Conservation (phyloP, 2,888 invertebrate species). For the Tetragonisca angustula region DNA sequence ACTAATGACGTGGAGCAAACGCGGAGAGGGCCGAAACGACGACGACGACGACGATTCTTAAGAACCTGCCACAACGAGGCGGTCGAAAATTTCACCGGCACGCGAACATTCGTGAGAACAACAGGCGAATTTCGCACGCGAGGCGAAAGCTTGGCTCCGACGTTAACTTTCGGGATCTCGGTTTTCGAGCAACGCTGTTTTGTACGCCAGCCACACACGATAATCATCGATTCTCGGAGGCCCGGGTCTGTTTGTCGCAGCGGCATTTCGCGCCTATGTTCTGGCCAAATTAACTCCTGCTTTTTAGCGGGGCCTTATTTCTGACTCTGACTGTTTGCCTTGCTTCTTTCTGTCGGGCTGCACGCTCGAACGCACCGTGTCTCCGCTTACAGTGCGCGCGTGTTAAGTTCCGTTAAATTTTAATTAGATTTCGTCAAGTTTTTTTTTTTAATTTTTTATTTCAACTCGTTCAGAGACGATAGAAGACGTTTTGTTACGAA, state of each 20-base stretch:
- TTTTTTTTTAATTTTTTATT: too few relatives aligned
- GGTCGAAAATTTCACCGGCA: constrained; percentile 13
- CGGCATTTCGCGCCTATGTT: not conserved
- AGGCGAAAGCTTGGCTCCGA: too few relatives aligned
- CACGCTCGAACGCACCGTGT: not conserved
- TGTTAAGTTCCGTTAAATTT: too few relatives aligned
- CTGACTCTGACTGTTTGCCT: not conserved
- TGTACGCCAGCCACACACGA: not conserved
- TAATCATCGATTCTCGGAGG: constrained; percentile 7
- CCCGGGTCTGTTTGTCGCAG: not conserved
- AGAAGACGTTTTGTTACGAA: too few relatives aligned
- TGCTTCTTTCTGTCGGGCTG: not conserved
- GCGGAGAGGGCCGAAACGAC: constrained; percentile 1
- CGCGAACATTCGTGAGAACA: constrained; percentile 26
- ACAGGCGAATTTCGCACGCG: constrained; percentile 1
- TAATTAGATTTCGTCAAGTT: too few relatives aligned
- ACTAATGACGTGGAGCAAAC: constrained; percentile 60
- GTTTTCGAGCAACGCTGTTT: not conserved
- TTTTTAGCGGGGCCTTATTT: not conserved
- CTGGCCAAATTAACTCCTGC: not conserved
- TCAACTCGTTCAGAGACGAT: too few relatives aligned
- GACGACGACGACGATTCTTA: constrained; percentile 21
- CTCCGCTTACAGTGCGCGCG: not conserved
- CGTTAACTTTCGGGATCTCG: not conserved
- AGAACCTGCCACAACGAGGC: constrained; percentile 46